Evolutionary conservation across 2,797 vertebrate species (phyloP).

Genomic region (Acomys russatus): DNA sequence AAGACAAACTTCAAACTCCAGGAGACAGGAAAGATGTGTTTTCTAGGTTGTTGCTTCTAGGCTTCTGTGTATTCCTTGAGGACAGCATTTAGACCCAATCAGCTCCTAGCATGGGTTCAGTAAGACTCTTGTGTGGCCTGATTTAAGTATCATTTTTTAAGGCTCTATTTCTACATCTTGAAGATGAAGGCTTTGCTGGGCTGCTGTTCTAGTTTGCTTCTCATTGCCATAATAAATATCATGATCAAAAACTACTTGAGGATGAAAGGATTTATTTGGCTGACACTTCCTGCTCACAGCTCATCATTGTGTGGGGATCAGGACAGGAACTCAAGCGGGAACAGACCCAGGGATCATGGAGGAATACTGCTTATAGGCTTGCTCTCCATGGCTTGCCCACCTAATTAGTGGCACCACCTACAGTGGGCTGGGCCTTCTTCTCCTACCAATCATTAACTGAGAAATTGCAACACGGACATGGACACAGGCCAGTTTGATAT

Average conservation of each 20-base stretch:
- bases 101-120: background rate
- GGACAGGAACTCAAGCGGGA: background rate
- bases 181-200: background rate
- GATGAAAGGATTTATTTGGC: background rate
- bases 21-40: background rate
- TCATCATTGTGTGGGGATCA: background rate
- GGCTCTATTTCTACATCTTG: background rate
- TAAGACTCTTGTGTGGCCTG: background rate
- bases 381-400: background rate
- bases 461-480: too few relatives aligned
- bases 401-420: background rate
- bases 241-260: background rate
- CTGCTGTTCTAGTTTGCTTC: background rate
- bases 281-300: background rate
- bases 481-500: background rate
- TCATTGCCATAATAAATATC: background rate
- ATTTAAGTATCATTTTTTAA: background rate
- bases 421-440: background rate
- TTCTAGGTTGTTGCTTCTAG: background rate
- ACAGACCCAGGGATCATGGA: background rate
- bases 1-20: background rate
- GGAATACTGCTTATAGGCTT: too few relatives aligned
- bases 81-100: background rate
- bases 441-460: background rate
- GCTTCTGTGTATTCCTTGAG: background rate